phyloP scores from a whole-genome alignment of 2,888 invertebrate species.

The Eupithecia centaureata region DNA sequence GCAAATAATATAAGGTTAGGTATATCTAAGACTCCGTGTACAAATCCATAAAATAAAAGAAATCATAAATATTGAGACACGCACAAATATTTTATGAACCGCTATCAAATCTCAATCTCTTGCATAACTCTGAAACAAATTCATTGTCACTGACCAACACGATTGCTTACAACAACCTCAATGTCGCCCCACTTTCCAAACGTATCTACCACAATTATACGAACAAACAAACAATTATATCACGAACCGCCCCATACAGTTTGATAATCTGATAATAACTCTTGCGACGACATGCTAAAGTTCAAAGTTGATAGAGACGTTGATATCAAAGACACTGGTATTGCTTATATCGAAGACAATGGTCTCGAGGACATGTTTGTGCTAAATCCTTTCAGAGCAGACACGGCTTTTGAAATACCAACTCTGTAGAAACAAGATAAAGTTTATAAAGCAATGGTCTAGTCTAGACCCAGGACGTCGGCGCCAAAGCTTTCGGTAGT shows the following conservation, averaged over 20 bases:
- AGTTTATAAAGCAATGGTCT: constrained; percentile 40
- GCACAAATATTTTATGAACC: background rate
- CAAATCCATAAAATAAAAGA: constrained; percentile 4
- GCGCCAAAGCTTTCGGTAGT: constrained; percentile 60
- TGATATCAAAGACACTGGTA: constrained; percentile 39
- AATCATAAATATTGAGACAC: constrained; percentile 13
- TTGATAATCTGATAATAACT: constrained; percentile 17
- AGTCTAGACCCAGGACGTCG: constrained; percentile 57
- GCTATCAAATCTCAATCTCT: constrained; percentile 38
- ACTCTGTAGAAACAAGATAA: constrained; percentile 36
- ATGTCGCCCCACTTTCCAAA: constrained; percentile 81
- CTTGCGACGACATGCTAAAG: constrained; percentile 49
- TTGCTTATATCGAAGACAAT: constrained; percentile 58
- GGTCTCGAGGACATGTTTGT: constrained; percentile 58
- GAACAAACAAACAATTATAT: constrained; percentile 75
- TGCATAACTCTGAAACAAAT: constrained; percentile 75
- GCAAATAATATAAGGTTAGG: background rate
- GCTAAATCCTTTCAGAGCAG: constrained; percentile 49
- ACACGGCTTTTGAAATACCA: constrained; percentile 37
- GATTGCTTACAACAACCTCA: constrained; percentile 77
- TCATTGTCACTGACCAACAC: constrained; percentile 78
- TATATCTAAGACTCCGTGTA: background rate
- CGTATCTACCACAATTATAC: constrained; percentile 67
- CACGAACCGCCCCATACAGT: constrained; percentile 33
- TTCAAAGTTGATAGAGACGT: constrained; percentile 46